Conservation (phyloP, 2,888 invertebrate genomes). For the Agrilus biguttatus region DNA sequence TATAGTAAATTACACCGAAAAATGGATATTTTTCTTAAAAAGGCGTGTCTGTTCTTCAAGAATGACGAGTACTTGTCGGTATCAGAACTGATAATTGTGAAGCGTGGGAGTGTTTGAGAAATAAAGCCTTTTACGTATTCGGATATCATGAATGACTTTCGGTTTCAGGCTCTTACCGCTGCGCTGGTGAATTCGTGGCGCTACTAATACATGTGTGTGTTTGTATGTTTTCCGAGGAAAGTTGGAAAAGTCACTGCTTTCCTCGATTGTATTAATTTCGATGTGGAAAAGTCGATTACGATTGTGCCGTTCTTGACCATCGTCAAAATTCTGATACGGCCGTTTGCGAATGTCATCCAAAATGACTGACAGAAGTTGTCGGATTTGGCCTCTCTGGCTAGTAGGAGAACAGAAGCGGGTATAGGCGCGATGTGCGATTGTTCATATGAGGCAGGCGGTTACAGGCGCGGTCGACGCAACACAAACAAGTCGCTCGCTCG, state of each 20-base stretch:
- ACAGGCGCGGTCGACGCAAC: too few relatives aligned
- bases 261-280: background rate
- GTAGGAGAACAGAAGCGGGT: constrained; percentile 14
- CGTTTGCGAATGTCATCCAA: constrained; percentile 3
- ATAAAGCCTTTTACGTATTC: constrained; percentile 13
- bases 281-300: background rate
- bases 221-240: too few relatives aligned
- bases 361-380: constrained; percentile 28
- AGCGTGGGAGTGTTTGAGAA: constrained; percentile 22
- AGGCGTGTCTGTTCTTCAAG: background rate
- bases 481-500: too few relatives aligned
- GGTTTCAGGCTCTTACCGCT: too few relatives aligned
- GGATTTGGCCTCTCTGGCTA: constrained; percentile 13
- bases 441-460: too few relatives aligned
- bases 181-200: too few relatives aligned
- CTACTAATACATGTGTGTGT: too few relatives aligned
- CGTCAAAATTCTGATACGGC: background rate
- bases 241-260: too few relatives aligned
- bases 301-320: background rate
- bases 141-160: constrained; percentile 10
- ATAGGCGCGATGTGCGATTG: constrained; percentile 1
- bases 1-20: constrained; percentile 7
- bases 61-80: background rate
- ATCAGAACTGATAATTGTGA: background rate
- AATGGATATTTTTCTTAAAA: constrained; percentile 2